phyloP scores from a whole-genome alignment of 2,113 vertebrate species.

The Pollachius pollachius region DNA sequence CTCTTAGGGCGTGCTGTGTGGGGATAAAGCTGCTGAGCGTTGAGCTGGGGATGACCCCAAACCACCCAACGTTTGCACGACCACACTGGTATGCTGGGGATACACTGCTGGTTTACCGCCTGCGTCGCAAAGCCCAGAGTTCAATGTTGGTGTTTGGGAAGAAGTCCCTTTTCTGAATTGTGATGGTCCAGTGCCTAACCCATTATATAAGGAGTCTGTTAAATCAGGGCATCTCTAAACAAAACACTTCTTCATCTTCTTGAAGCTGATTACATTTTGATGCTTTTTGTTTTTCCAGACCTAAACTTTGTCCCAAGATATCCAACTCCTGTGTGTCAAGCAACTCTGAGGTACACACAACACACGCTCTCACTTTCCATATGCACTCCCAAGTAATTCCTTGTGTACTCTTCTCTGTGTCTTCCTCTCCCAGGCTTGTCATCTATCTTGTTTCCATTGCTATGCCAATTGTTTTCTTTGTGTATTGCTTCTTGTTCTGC shows the following conservation, averaged over 20 bases:
- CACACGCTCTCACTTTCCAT: not conserved
- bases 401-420: no score
- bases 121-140: slow-evolving; percentile 20
- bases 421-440: no score
- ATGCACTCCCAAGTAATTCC: no score
- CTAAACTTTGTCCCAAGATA: slow-evolving; percentile 74
- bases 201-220: no score
- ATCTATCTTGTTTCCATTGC: no score
- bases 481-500: not conserved
- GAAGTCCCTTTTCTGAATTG: slow-evolving; percentile 32
- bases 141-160: slow-evolving; percentile 18
- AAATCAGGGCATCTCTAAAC: no score
- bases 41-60: not conserved
- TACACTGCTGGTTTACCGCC: slow-evolving; percentile 12
- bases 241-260: no score
- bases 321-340: slow-evolving; percentile 63
- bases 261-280: slow-evolving; percentile 37
- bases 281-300: slow-evolving; percentile 68
- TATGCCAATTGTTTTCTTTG: not conserved
- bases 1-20: not conserved
- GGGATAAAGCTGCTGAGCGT: not conserved
- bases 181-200: slow-evolving; percentile 31
- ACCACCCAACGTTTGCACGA: slow-evolving; percentile 35
- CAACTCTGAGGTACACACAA: slow-evolving; percentile 71
- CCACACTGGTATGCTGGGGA: slow-evolving; percentile 33